Evolutionary conservation across 2,797 vertebrate species (phyloP).

Genomic region (Rousettus madagascariensis): DNA sequence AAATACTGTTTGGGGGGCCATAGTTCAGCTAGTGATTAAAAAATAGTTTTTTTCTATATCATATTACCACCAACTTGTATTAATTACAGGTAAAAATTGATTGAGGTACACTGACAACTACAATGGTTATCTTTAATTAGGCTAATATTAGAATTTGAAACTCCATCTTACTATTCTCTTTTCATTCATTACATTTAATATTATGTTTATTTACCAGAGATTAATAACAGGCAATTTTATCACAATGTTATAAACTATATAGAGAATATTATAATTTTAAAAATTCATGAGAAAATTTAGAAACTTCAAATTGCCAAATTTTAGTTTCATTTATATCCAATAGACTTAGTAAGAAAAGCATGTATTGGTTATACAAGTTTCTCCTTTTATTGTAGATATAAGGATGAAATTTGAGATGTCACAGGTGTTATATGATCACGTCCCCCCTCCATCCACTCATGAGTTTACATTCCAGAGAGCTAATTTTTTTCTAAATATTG

Average conservation of each 20-base stretch:
- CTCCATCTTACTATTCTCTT: neutral
- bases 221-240: neutral
- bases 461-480: neutral
- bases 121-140: neutral
- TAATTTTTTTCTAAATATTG: neutral
- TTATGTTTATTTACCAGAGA: neutral
- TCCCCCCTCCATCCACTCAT: neutral
- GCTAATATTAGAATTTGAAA: neutral
- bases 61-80: neutral
- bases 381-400: neutral
- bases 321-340: neutral
- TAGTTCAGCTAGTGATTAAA: neutral
- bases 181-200: neutral
- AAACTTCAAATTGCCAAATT: neutral
- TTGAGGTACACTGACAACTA: neutral
- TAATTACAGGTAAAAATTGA: neutral
- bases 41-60: neutral
- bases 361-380: neutral
- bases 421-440: fast-evolving
- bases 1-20: neutral
- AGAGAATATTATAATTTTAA: neutral
- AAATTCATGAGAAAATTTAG: neutral
- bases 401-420: neutral
- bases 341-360: neutral
- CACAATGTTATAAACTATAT: neutral